Conservation (phyloP, 1,140 invertebrate genomes). For the Dryas iulia region DNA sequence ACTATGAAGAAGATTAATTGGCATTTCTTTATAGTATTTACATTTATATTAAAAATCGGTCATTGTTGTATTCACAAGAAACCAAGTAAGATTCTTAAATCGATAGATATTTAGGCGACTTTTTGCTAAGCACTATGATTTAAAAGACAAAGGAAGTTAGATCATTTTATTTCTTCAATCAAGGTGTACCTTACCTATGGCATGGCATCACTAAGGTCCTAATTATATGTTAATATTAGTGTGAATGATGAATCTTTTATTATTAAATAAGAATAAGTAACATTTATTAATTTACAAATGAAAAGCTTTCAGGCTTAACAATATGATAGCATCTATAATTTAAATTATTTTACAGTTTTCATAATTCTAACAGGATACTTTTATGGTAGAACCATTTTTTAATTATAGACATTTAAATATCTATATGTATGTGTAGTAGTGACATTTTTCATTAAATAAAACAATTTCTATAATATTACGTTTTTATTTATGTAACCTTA, state of each 20-base stretch:
- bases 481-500: conserved; percentile 23
- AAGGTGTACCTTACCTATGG: not conserved
- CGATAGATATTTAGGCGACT: not conserved
- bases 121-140: not conserved
- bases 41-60: not conserved
- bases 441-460: conserved; percentile 29
- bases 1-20: conserved; percentile 74
- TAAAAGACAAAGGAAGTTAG: not conserved
- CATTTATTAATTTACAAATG: not conserved
- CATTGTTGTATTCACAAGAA: not conserved
- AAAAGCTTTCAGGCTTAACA: not conserved
- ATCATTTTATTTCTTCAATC: not conserved
- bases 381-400: conserved; percentile 12
- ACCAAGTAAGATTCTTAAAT: not conserved
- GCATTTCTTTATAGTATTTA: not conserved
- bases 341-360: conserved; percentile 4
- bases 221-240: not conserved
- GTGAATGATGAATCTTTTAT: conserved; percentile 10
- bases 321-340: not conserved
- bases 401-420: conserved; percentile 26
- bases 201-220: not conserved
- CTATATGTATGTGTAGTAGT: conserved; percentile 12
- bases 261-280: not conserved
- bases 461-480: conserved; percentile 12
- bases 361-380: not conserved